Evolutionary conservation across 2,113 vertebrate species (phyloP).

Genomic region (Clarias gariepinus): DNA sequence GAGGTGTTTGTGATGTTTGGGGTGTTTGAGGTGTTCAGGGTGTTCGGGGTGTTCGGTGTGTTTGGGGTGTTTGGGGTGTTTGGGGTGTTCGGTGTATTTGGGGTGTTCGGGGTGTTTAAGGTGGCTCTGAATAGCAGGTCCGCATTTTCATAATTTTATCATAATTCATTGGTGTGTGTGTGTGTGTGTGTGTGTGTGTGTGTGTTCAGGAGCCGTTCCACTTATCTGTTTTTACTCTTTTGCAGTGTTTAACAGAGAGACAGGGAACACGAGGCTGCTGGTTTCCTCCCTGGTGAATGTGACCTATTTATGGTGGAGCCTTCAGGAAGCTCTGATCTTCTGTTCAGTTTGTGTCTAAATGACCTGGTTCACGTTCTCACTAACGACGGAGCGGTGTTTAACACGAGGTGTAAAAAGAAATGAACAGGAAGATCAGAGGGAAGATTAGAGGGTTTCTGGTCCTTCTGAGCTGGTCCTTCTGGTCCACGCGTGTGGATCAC

Average conservation of each 20-base stretch:
- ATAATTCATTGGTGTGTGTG: not conserved
- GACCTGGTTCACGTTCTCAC: not conserved
- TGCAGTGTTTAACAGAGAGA: not conserved
- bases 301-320: not conserved
- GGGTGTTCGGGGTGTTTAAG: too few species aligned
- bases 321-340: constrained; percentile 13
- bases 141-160: not conserved
- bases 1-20: too few species aligned
- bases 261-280: not conserved
- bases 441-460: too few species aligned
- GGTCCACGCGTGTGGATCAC: too few species aligned
- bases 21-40: not conserved
- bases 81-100: too few species aligned
- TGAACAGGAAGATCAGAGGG: too few species aligned
- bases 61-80: not conserved
- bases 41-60: not conserved
- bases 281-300: constrained; percentile 4
- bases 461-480: not conserved
- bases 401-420: too few species aligned
- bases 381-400: not conserved
- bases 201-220: not conserved
- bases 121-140: not conserved
- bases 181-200: not conserved
- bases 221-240: not conserved
- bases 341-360: not conserved